Evolutionary conservation across 2,113 vertebrate genomes (phyloP), one percentile per base, ranked within the genome.

Genomic region (Bettongia penicillata): DNA sequence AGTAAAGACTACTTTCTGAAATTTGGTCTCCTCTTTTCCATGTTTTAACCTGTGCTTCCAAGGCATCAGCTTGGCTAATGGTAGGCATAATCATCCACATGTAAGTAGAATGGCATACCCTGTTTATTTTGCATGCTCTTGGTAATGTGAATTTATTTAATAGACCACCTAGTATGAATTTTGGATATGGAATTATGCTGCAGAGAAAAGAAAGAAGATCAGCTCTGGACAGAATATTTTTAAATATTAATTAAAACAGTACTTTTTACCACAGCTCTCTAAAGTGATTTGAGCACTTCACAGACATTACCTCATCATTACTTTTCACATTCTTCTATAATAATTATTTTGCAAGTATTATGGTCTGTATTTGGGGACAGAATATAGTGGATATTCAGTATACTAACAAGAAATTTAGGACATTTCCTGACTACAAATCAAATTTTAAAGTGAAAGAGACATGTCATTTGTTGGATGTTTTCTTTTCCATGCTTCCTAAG

Each of bases 261-360:
- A 97, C 68, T 96, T 98, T 96, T 97, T 96, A 96, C 97, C 94
- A 97, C 92, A 95, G 94, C 90, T 97, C 94, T 97, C 94, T 96
- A 94, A 96, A 97, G 96, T 97, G 97, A 96, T 92, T 91, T 25
- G 89, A 93, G 95, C 89, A 91, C 92, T 95, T 96, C 92, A 90
- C 96, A 98, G 97, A 98, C 98, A 96, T 98, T 97, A 98, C 94
- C 93, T 98, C 97, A 98, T 95, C 94, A 52, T 95, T 97, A 91
- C 95, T 98, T 96, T 95, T 96, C 93, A 55, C 43, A 53, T 95
- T 97, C 84, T 96, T 94, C 94, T 92, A 96, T 96, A 93, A 97
- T 96, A 97, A 97, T 92, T 52, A 89, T 90, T 93, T 95, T 94
- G 92, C 31, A 89, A 92, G 47, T 61, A 12, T 91, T 84, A 48